Percentiles rank a stretch among this genome's conserved stretches.
These are phyloP conservation scores for Tragopan temminckii DNA, from an alignment of 2,797 vertebrate species.

Conservation along the genomic window DNA sequence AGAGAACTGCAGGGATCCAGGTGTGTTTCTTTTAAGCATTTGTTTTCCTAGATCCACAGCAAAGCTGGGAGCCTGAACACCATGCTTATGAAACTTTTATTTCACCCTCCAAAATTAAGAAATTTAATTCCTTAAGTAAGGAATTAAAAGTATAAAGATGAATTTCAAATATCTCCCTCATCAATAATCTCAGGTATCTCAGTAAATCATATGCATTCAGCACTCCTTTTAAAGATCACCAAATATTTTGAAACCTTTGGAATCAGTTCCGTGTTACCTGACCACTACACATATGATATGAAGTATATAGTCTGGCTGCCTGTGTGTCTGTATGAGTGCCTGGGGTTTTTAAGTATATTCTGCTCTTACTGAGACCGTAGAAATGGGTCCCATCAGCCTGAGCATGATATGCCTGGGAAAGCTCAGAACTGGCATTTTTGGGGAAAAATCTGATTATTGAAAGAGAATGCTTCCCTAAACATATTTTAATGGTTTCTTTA, in stretches of 20 bases:
- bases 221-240: not conserved
- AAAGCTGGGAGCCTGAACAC: not conserved
- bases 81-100: not conserved
- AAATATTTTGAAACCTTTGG: not conserved
- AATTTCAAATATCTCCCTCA: not conserved
- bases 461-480: not conserved
- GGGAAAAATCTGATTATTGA: not conserved
- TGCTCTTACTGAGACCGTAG: not conserved
- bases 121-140: not conserved
- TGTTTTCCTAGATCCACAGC: constrained; percentile 28
- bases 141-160: not conserved
- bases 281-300: not conserved
- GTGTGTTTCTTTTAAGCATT: not conserved
- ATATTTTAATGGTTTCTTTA: not conserved
- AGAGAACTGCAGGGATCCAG: not conserved
- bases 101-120: not conserved
- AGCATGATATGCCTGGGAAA: not conserved
- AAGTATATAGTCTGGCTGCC: not conserved
- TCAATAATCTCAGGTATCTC: not conserved
- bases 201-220: not conserved
- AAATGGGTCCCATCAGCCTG: not conserved
- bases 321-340: not conserved
- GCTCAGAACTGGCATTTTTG: not conserved
- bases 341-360: not conserved
- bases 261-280: not conserved